A percentile compares a stretch with the other conserved stretches of the same genome.
These are phyloP conservation scores for Pithys albifrons DNA, from an alignment of 2,113 vertebrate species.

Conservation along the genomic window DNA sequence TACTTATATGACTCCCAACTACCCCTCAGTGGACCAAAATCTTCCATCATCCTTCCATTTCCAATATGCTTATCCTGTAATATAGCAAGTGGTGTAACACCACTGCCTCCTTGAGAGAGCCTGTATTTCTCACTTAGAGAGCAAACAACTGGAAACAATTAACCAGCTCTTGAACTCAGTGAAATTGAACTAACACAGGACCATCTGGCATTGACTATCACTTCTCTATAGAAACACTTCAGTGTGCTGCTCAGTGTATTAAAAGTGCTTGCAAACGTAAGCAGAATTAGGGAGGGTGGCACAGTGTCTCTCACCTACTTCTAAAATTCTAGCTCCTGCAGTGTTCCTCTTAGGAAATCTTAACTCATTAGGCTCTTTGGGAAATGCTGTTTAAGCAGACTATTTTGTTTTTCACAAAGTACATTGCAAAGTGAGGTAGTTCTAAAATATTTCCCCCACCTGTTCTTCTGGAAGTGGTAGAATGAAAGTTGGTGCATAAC, in stretches of 20 bases:
- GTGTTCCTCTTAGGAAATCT: not conserved
- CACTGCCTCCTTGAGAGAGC: not conserved
- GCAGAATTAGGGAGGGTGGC: not conserved
- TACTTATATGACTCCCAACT: not conserved
- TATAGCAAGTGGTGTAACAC: not conserved
- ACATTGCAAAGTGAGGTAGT: not conserved
- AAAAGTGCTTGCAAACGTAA: not conserved
- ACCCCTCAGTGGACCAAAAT: not conserved
- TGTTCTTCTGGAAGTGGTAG: not conserved
- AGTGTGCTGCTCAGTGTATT: not conserved
- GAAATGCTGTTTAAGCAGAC: not conserved
- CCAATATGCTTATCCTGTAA: not conserved
- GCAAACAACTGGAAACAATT: constrained; percentile 56
- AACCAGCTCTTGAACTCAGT: constrained; percentile 19
- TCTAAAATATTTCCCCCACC: not conserved
- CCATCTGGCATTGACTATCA: constrained; percentile 6
- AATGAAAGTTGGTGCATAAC: not conserved
- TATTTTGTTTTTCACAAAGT: not conserved
- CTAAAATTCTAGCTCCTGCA: not conserved
- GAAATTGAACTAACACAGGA: constrained; percentile 15
- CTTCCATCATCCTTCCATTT: constrained; percentile 8
- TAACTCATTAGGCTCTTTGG: not conserved
- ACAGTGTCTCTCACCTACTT: not conserved
- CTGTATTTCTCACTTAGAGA: constrained; percentile 18
- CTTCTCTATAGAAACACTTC: constrained; percentile 25